These are phyloP conservation scores for Ammodytes marinus DNA, from an alignment of 2,113 vertebrate species.

Conservation along the genomic window DNA sequence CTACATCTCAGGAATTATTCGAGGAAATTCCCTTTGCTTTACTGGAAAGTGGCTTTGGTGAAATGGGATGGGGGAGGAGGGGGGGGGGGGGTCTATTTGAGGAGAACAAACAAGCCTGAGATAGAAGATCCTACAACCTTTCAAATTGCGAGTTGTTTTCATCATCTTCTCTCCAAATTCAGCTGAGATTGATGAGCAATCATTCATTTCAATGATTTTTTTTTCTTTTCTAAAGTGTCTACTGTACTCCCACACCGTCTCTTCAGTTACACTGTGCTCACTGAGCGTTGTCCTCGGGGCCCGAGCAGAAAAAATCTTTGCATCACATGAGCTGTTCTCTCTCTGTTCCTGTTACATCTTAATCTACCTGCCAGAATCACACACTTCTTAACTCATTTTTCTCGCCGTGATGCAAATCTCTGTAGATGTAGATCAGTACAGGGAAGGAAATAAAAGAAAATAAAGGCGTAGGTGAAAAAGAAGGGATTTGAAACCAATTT, in stretches of 20 bases:
- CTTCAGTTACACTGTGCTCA: constrained; percentile 10
- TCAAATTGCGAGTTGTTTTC: constrained; percentile 33
- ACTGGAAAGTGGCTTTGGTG: too few species aligned
- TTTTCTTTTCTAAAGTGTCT: too few species aligned
- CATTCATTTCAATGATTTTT: constrained; percentile 41
- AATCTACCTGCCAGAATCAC: background rate
- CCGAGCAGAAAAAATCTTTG: constrained; percentile 25
- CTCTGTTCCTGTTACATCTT: constrained; percentile 1
- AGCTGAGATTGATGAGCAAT: constrained; percentile 50
- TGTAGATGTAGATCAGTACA: background rate
- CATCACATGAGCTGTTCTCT: background rate
- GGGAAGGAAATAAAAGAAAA: background rate
- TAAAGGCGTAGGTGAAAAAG: background rate
- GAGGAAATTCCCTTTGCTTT: constrained; percentile 24
- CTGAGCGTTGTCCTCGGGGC: background rate
- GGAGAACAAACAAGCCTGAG: constrained; percentile 29
- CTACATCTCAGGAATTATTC: constrained; percentile 19
- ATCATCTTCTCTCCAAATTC: constrained; percentile 13
- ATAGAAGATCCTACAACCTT: constrained; percentile 6
- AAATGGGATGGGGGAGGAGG: too few species aligned
- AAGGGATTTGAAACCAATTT: background rate
- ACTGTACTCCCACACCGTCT: background rate
- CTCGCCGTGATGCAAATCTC: background rate
- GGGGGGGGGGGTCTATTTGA: background rate
- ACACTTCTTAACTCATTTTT: background rate